A percentile compares a stretch with the other conserved stretches of the same genome.
Conservation (phyloP, 2,113 vertebrate species). For the Strix uralensis region DNA sequence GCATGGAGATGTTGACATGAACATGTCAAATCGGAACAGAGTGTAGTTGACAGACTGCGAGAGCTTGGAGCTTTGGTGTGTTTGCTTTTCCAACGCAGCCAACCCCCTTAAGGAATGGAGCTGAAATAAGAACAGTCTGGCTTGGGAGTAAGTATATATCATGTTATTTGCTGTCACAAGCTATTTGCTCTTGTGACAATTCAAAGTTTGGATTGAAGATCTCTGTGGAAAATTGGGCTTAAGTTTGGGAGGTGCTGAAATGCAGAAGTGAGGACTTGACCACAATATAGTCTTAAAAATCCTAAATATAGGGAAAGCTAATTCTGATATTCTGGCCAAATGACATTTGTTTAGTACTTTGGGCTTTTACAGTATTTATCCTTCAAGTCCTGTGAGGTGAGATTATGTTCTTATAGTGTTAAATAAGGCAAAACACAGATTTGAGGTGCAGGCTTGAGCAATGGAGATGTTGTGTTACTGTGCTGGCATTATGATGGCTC, state of each 20-base stretch:
- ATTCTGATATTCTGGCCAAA: neutral
- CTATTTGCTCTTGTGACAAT: neutral
- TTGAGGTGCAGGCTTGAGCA: neutral
- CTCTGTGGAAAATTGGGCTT: neutral
- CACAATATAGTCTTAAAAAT: neutral
- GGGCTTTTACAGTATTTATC: neutral
- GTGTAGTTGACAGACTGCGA: neutral
- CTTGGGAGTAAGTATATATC: neutral
- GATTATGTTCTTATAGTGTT: neutral
- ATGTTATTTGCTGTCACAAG: neutral
- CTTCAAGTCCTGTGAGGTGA: neutral
- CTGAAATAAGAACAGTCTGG: neutral
- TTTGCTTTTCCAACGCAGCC: neutral
- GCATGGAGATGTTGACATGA: fast-evolving
- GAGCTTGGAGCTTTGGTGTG: neutral
- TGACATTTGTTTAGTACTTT: neutral
- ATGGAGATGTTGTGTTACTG: neutral
- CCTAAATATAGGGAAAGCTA: neutral
- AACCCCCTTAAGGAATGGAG: neutral
- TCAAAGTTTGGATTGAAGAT: neutral
- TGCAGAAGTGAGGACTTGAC: neutral
- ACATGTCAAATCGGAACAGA: neutral
- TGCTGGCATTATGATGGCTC: neutral
- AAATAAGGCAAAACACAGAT: neutral
- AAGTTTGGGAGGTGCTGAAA: neutral